A percentile compares a stretch with the other conserved stretches of the same genome.
Conservation (phyloP, 2,888 invertebrate species). For the Hyles lineata region DNA sequence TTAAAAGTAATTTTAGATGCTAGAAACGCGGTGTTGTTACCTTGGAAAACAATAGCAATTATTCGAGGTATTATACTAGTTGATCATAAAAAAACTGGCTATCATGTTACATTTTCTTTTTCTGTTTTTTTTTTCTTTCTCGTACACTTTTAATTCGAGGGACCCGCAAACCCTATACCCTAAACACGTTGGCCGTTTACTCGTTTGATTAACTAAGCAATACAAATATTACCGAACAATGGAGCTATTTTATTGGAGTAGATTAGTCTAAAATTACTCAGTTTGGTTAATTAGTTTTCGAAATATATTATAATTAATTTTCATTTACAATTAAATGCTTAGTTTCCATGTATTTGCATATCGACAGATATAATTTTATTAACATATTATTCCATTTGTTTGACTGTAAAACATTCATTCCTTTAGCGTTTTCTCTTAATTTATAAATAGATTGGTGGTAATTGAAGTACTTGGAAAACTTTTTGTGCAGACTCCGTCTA, state of each 20-base stretch:
- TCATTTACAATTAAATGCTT: background rate
- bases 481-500: slow-evolving; percentile 25
- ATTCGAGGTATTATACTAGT: too few species aligned
- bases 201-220: too few species aligned
- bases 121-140: too few species aligned
- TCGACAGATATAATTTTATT: background rate
- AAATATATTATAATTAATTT: background rate
- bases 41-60: too few species aligned
- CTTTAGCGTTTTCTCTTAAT: slow-evolving; percentile 11
- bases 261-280: background rate
- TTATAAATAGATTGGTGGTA: slow-evolving; percentile 5
- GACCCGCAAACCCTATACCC: too few species aligned
- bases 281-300: background rate
- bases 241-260: background rate
- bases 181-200: too few species aligned
- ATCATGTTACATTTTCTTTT: too few species aligned
- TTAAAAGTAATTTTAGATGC: too few species aligned
- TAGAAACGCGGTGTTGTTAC: too few species aligned
- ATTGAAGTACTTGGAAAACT: slow-evolving; percentile 22
- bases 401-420: background rate
- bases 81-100: too few species aligned
- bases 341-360: background rate
- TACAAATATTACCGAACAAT: too few species aligned
- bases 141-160: too few species aligned
- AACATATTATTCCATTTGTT: background rate